Evolutionary conservation across 1,140 invertebrate genomes (phyloP), one percentile per base, ranked within the genome.

Genomic region (Cylas formicarius): DNA sequence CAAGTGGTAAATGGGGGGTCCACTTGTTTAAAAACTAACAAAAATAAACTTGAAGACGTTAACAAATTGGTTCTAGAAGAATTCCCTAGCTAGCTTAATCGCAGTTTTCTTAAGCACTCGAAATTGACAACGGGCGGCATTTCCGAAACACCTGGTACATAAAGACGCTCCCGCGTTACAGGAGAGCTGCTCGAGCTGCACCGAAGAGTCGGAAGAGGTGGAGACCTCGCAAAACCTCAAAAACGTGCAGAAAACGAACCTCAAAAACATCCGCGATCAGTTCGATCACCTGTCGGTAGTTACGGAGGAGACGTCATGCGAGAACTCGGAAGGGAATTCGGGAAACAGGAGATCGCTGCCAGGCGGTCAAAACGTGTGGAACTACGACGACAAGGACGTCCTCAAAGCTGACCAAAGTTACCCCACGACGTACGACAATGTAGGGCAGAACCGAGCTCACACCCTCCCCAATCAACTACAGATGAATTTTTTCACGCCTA

Each of bases 201-300:
- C 49, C 6, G 61, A 64, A 52, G 72, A 67, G 32, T 69, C 67
- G 40, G 69, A 72, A 29, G 69, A 72, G 55, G 71, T 61, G 13
- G 62, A 65, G 54, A 57, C 56, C 7, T 57, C 56, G 6, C 62
- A 65, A 47, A 67, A 66, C 23, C 18, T 65, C 7, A 57, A 60
- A 43, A 67, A 66, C 41, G 62, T 60, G n/a, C 58, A 65, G 38
- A 63, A 62, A 44, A 66, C 61, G 24, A 61, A 61, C 44, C 28
- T 64, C 36, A 55, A 58, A 31, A 60, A 69, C 14, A 53, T 75
- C 14, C 67, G 69, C 31, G 71, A 76, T 38, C 78, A 81, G 49
- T 84, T 83, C 56, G 82, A 86, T 58, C 79, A 82, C 62, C 69
- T 85, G 14, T 83, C 79, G 18, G 76, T 84, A 1, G 82, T 86